Evolutionary conservation across 2,888 invertebrate species (phyloP).

Genomic region (Lithophane semibrunnea): DNA sequence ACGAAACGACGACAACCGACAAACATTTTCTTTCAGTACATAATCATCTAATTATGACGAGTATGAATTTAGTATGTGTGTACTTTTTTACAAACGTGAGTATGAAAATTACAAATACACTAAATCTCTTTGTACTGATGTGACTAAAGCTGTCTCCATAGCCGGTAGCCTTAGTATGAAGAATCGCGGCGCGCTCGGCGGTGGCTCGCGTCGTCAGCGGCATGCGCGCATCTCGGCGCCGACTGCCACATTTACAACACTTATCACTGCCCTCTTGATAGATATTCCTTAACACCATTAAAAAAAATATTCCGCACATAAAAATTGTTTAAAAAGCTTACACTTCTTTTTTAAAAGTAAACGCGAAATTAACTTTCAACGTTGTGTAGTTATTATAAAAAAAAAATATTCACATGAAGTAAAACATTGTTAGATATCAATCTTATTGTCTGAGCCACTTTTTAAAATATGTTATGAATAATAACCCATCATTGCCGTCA

Average conservation of each 20-base stretch:
- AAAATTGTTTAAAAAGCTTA: conserved; percentile 30
- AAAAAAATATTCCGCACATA: conserved; percentile 44
- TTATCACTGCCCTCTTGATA: conserved; percentile 60
- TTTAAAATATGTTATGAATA: conserved; percentile 24
- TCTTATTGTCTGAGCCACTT: conserved; percentile 19
- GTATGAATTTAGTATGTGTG: not conserved
- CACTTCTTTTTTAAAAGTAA: conserved; percentile 33
- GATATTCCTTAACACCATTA: conserved; percentile 60
- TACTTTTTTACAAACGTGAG: not conserved
- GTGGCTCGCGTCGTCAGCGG: conserved; percentile 37
- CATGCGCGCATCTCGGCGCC: conserved; percentile 68
- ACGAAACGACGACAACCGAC: conserved; percentile 26
- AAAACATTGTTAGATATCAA: conserved; percentile 34
- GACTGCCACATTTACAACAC: conserved; percentile 71
- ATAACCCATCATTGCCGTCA: conserved; percentile 39
- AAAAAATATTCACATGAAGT: conserved; percentile 37
- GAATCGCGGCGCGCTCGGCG: conserved; percentile 36
- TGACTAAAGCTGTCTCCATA: conserved; percentile 64
- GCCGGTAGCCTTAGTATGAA: conserved; percentile 58
- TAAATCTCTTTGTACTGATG: not conserved
- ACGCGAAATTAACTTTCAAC: conserved; percentile 7
- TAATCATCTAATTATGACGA: conserved; percentile 7
- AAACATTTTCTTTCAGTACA: conserved; percentile 25
- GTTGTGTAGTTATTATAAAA: conserved; percentile 6
- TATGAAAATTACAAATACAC: not conserved